Percentiles rank a stretch among this genome's conserved stretches.
Conservation (phyloP, 2,113 vertebrate genomes). For the Nicator chloris region DNA sequence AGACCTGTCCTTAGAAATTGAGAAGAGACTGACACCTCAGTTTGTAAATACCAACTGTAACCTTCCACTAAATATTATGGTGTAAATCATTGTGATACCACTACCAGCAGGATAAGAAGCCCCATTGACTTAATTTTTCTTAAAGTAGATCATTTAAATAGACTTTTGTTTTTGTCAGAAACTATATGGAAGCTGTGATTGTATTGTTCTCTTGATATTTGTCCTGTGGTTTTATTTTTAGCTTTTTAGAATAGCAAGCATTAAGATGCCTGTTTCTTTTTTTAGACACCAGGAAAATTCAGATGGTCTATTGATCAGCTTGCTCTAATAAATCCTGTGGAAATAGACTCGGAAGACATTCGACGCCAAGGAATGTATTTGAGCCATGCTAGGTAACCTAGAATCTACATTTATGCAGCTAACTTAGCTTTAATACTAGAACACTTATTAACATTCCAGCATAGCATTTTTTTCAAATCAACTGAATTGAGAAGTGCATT, state of each 20-base stretch:
- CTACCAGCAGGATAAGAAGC: background rate
- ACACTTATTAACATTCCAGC: background rate
- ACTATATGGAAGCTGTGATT: background rate
- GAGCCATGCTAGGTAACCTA: constrained; percentile 85
- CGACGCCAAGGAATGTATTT: constrained; percentile 88
- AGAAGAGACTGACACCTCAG: background rate
- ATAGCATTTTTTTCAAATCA: background rate
- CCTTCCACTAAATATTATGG: background rate
- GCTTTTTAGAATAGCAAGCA: background rate
- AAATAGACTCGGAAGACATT: constrained; percentile 94
- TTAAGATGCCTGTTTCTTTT: background rate
- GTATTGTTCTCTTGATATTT: background rate
- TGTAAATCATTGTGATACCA: background rate
- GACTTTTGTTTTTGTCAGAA: background rate
- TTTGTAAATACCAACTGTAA: background rate
- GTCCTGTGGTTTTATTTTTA: background rate
- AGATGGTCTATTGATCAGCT: constrained; percentile 97
- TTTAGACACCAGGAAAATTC: constrained; percentile 90
- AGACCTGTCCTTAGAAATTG: background rate
- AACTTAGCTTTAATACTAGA: background rate
- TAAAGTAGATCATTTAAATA: background rate
- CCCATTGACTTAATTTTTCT: background rate
- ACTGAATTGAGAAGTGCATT: background rate
- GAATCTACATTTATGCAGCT: background rate
- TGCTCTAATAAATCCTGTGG: constrained; percentile 89